Base-by-base conservation (phyloP, 64 coral and sea anemone species). In the Stylophora pistillata region DNA sequence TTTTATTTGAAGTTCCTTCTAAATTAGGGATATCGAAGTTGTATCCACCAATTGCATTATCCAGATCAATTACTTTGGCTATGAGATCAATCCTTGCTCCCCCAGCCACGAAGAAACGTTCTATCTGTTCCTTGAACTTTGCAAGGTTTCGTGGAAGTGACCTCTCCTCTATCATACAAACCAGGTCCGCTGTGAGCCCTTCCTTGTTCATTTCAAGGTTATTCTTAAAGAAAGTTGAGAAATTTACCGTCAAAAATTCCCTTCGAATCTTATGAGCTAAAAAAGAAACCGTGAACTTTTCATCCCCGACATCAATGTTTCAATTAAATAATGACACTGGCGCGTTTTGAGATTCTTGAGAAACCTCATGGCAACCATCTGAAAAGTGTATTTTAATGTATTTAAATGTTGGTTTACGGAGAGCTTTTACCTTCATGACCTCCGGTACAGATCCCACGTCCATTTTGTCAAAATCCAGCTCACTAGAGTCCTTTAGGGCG, bases 171-270 rank as follows among this genome's bases (percentile, higher is more conserved):
- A 82, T 1, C 31, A 82, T 30, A 21, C 79, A 82, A 3, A 82
- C 79, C 4, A 82, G 28, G 56, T 82, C 79, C 20, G 27, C 2
- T 2, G 79, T 27, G 2, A 82, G 58, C 13, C 26, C 58, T 34
- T 63, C 56, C 14, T 82, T 82, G 79, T 52, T 66, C 74, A 77
- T 55, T 55, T 77, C 74, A 17, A 77, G 11, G 74, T 77, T 55
- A 28, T 20, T 53, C 74, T 77, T 77, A 23, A n/a, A n/a, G n/a
- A 10, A 17, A 28, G n/a, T 23, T 76, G 31, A 31, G 34, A 20
- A 31, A 47, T 47, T 47, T 47, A 4, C 7, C 7, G 37, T 47
- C 37, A 47, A 47, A 47, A n/a, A 47, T 47, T 47, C 7, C 37
- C 37, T 47, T 47, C 7, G 37, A 47, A 47, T 47, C 7, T 47